These are phyloP conservation scores for Paradoxurus hermaphroditus DNA, from an alignment of 2,113 vertebrate species.

Conservation along the genomic window DNA sequence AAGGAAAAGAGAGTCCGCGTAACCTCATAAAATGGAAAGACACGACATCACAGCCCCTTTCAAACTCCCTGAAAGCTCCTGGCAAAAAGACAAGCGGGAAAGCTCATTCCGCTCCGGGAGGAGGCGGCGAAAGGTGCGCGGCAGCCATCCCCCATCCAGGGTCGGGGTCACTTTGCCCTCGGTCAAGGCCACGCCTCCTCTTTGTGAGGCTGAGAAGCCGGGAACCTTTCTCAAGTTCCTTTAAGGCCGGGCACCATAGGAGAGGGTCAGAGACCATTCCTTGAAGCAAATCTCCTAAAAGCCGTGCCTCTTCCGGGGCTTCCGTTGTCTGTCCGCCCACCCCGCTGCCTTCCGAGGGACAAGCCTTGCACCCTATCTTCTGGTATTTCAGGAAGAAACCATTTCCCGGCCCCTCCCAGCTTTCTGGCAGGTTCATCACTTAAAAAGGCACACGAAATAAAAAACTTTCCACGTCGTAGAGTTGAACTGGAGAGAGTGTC, in stretches of 20 bases:
- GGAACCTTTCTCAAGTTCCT: background rate
- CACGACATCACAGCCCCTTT: background rate
- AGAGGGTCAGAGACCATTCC: background rate
- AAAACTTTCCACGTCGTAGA: background rate
- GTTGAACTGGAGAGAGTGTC: background rate
- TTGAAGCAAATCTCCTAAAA: background rate
- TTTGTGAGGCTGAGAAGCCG: background rate
- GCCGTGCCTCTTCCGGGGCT: background rate
- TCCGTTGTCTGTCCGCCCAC: background rate
- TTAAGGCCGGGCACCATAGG: background rate
- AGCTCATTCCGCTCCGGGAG: background rate
- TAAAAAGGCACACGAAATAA: background rate
- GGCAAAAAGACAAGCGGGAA: slow-evolving; percentile 33
- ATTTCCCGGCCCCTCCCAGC: background rate
- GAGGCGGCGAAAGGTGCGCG: rapidly evolving
- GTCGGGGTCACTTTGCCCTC: background rate
- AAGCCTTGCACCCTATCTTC: background rate
- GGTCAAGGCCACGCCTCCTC: background rate
- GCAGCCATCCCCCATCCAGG: background rate
- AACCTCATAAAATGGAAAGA: slow-evolving; percentile 31
- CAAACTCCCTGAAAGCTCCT: slow-evolving; percentile 35
- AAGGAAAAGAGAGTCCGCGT: background rate
- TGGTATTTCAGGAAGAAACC: background rate
- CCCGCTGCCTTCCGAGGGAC: background rate
- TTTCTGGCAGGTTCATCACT: background rate